Base-by-base conservation (phyloP, 2,113 vertebrate genomes). In the Plestiodon gilberti region DNA sequence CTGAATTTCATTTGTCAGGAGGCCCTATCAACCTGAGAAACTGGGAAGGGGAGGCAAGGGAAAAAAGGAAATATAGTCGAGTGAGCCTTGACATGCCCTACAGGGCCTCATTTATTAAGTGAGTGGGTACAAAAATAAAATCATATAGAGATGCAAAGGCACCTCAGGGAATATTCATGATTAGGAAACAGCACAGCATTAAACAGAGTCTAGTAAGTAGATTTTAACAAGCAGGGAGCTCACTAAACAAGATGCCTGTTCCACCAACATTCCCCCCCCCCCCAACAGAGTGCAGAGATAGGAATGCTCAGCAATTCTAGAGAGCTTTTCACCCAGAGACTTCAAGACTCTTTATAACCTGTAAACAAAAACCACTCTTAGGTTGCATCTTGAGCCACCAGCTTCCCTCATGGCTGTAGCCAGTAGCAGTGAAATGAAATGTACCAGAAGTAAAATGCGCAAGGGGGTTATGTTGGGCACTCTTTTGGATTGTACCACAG, bases 121-220 rank as follows among this genome's bases (percentile, higher is more conserved):
- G 91, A 92, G 25, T 92, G 90, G 87, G 89, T 95, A 95, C 59
- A 95, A 95, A 95, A 95, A 95, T 95, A 95, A 93, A 89, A 94
- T 93, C n/a, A 92, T 93, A 90, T 94, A 90, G 80, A 81, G 89
- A 83, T 92, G 91, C 87, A 92, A 81, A 91, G 85, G 93, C 87
- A 93, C 90, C 82, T 89, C 88, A 93, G 64, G 87, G 78, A 92
- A 89, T 77, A 92, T 86, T 11, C 84, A 90, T 76, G 80, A 74
- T 93, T 84, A 93, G 82, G 86, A 82, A 92, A 89, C 81, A 92
- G 89, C 81, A 88, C 81, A 48, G 88, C 84, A 88, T 90, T 88
- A 89, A 57, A 86, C 83, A 92, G 83, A 2, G 35, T 35, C 61
- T 89, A 91, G 87, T 90, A 94, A 90, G 90, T 87, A 92, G 33